These are phyloP conservation scores for Mycalesis mineus DNA, from an alignment of 2,888 invertebrate species.

Conservation along the genomic window DNA sequence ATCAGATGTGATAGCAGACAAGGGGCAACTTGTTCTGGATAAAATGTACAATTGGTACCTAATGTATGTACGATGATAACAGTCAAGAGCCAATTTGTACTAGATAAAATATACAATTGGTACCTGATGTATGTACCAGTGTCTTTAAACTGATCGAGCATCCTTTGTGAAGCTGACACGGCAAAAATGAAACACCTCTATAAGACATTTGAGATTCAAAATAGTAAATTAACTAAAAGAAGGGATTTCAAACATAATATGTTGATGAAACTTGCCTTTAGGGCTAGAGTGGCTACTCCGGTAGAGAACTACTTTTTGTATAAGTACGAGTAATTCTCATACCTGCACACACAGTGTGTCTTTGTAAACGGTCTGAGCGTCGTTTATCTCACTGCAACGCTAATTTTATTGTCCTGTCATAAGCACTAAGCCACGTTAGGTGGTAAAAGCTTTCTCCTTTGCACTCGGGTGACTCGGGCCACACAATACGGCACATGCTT, in stretches of 20 bases:
- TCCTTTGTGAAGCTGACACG: too few relatives aligned
- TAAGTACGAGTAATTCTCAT: background rate
- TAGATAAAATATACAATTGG: too few relatives aligned
- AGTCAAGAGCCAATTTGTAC: too few relatives aligned
- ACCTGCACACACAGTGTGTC: background rate
- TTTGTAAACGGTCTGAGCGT: conserved; percentile 8
- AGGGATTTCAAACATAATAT: background rate
- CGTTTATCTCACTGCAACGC: conserved; percentile 20
- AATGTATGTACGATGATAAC: too few relatives aligned
- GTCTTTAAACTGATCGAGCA: too few relatives aligned
- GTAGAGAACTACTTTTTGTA: background rate
- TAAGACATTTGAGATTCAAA: too few relatives aligned
- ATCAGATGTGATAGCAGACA: background rate
- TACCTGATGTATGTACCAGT: too few relatives aligned
- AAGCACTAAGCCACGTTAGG: conserved; percentile 2
- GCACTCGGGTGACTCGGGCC: too few relatives aligned
- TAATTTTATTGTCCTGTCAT: conserved; percentile 28
- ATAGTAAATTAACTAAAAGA: background rate
- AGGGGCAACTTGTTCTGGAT: too few relatives aligned
- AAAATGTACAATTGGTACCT: too few relatives aligned
- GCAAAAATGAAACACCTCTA: too few relatives aligned
- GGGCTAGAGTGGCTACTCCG: background rate
- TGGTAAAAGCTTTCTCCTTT: conserved; percentile 4
- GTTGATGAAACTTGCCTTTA: background rate
- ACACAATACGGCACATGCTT: too few relatives aligned